Percentiles rank a stretch among this genome's conserved stretches.
These are phyloP conservation scores for Hydrozoanthus gracilis DNA, from an alignment of 92 coral and sea anemone genomes.

Conservation along the genomic window DNA sequence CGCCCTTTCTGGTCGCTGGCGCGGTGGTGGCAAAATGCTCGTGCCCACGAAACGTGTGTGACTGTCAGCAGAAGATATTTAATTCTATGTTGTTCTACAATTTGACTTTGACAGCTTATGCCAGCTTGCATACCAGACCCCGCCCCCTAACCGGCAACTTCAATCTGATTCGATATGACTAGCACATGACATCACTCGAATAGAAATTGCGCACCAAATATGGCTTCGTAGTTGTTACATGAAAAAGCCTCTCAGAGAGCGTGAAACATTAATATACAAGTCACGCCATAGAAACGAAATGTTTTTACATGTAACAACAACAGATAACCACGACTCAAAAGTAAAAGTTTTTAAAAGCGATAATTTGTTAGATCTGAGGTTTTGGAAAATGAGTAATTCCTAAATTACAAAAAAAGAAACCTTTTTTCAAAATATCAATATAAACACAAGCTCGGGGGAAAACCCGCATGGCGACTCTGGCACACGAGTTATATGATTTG, in stretches of 20 bases:
- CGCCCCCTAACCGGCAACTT: conserved; percentile 16
- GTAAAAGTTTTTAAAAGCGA: too few species aligned
- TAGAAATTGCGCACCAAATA: conserved; percentile 17
- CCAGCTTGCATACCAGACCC: conserved; percentile 8
- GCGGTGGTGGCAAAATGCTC: not conserved
- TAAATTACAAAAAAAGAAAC: not conserved
- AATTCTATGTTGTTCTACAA: conserved; percentile 9
- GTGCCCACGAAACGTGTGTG: conserved; percentile 17
- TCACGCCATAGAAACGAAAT: conserved; percentile 44
- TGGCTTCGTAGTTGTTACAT: not conserved
- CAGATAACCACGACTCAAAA: conserved; percentile 3
- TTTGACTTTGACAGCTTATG: conserved; percentile 5
- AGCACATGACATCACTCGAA: conserved; percentile 1
- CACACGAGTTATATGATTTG: not conserved
- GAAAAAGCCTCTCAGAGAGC: conserved; percentile 17
- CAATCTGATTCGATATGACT: conserved; percentile 22
- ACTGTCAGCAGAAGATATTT: not conserved
- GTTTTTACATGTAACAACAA: not conserved
- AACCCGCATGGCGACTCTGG: conserved; percentile 18
- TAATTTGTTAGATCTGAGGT: too few species aligned
- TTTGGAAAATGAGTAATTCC: too few species aligned
- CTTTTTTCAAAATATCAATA: not conserved
- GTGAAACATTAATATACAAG: conserved; percentile 13
- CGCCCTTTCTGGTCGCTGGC: not conserved
- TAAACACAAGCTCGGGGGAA: conserved; percentile 27